Percentiles rank a stretch among this genome's conserved stretches.
Evolutionary conservation across 1,140 invertebrate species (phyloP).

Genomic region (Teleogryllus occipitalis): DNA sequence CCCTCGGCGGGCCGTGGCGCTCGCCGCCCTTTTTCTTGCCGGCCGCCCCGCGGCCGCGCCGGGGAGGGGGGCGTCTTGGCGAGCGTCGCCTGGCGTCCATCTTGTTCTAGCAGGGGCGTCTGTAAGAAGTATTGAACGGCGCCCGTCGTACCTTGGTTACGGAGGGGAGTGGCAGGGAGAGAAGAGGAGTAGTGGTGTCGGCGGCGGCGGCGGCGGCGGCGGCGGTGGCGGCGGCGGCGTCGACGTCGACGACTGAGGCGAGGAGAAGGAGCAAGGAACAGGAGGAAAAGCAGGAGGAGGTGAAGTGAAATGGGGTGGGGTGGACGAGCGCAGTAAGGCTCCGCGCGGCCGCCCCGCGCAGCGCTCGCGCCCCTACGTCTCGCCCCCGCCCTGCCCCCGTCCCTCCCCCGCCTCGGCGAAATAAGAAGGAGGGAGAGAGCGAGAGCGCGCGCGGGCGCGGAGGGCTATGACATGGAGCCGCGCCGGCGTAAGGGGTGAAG

Average conservation of each 20-base stretch:
- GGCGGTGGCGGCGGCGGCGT: too few species aligned
- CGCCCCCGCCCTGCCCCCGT: too few species aligned
- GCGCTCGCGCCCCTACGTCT: too few species aligned
- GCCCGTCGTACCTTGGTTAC: not conserved
- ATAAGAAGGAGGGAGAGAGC: too few species aligned
- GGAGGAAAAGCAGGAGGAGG: not conserved
- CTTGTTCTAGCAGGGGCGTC: slow-evolving; percentile 2
- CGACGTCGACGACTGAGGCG: not conserved
- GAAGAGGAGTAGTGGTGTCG: not conserved
- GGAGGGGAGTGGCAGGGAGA: not conserved
- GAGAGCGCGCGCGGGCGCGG: too few species aligned
- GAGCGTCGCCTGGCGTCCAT: not conserved
- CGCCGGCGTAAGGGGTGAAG: too few species aligned
- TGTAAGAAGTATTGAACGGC: slow-evolving; percentile 4
- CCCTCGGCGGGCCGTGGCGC: not conserved
- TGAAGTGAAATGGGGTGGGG: not conserved
- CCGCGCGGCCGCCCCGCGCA: too few species aligned
- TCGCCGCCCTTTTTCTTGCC: not conserved
- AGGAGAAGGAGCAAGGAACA: not conserved
- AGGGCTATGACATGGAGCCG: too few species aligned
- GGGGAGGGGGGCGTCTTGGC: not conserved
- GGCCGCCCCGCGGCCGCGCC: too few species aligned
- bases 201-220: too few species aligned
- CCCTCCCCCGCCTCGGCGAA: too few species aligned
- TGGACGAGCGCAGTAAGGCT: too few species aligned